A percentile compares a stretch with the other conserved stretches of the same genome.
Evolutionary conservation across 1,140 invertebrate species (phyloP).

Genomic region (Vollenhovia emeryi): DNA sequence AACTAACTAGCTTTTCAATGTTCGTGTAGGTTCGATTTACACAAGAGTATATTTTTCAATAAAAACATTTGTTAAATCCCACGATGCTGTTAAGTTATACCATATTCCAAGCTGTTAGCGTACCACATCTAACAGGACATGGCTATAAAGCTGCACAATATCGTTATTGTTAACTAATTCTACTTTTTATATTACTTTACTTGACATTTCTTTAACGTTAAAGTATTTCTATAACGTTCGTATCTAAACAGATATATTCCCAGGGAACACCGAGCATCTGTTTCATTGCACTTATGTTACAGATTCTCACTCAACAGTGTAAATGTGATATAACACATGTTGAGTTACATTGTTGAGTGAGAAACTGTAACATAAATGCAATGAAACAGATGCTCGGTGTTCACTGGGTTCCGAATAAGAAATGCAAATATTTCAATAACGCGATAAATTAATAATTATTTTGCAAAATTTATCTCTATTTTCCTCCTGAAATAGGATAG

Average conservation of each 20-base stretch:
- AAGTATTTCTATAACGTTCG: neutral
- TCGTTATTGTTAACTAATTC: constrained; percentile 17
- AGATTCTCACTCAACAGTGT: too few relatives aligned
- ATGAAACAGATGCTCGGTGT: too few relatives aligned
- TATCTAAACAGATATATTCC: constrained; percentile 7
- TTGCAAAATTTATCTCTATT: neutral
- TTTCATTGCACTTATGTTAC: too few relatives aligned
- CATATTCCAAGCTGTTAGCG: constrained; percentile 79
- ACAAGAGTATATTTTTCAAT: constrained; percentile 68
- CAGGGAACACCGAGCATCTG: too few relatives aligned
- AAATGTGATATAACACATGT: too few relatives aligned
- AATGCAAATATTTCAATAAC: constrained; percentile 10
- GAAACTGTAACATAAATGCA: too few relatives aligned
- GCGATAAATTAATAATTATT: constrained; percentile 12
- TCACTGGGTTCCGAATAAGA: neutral
- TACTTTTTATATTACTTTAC: constrained; percentile 5
- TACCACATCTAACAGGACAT: constrained; percentile 78
- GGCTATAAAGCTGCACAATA: constrained; percentile 57
- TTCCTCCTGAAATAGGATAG: neutral
- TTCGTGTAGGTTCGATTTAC: constrained; percentile 64
- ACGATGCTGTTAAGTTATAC: constrained; percentile 59
- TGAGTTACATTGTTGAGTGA: too few relatives aligned
- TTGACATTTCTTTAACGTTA: constrained; percentile 25
- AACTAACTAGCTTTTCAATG: constrained; percentile 6
- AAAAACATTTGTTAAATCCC: constrained; percentile 75